Conservation (phyloP, 2,113 vertebrate genomes). For the Aptenodytes patagonicus region DNA sequence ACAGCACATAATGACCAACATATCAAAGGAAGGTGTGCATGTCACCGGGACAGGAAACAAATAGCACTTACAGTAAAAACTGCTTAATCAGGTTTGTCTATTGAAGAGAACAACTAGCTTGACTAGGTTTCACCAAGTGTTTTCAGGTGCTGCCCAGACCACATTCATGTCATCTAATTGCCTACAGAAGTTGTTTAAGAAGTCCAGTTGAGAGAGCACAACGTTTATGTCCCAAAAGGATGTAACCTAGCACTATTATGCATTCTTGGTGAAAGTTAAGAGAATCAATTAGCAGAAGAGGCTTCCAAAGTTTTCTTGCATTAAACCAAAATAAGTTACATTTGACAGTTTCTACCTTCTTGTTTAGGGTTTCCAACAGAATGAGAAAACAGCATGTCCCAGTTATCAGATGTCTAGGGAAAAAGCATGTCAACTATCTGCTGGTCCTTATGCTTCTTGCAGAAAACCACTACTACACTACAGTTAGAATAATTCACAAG, state of each 20-base stretch:
- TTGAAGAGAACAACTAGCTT: background rate
- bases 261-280: background rate
- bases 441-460: background rate
- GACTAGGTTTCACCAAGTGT: background rate
- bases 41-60: background rate
- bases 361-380: background rate
- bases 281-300: background rate
- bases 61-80: background rate
- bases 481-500: background rate
- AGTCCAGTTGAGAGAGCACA: background rate
- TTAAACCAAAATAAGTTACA: background rate
- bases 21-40: background rate
- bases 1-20: background rate
- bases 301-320: background rate
- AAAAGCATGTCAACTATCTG: background rate
- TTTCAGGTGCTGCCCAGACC: background rate
- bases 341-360: background rate
- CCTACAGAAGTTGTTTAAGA: background rate
- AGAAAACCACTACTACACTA: background rate
- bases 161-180: background rate
- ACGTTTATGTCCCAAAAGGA: background rate
- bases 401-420: background rate
- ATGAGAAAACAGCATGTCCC: background rate
- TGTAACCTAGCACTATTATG: fast-evolving
- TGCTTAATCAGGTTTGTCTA: conserved; percentile 11